Base-by-base conservation (phyloP, 2,797 vertebrate genomes). In the Bovichtus diacanthus region DNA sequence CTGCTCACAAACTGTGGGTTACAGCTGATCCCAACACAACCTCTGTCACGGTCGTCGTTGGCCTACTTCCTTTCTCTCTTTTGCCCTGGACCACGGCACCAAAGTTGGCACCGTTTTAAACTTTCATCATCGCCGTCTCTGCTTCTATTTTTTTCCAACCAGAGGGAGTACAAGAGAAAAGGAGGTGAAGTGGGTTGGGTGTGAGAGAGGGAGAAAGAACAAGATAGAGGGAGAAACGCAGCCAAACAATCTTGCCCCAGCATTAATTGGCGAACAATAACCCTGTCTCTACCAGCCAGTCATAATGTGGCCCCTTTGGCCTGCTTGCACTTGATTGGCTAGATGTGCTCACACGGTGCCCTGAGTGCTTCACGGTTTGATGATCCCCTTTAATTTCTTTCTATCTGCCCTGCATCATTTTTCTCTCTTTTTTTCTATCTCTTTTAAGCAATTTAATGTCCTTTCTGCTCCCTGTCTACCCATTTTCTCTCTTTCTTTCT, bases 251-350 rank as follows among this genome's bases (percentile, higher is more conserved):
- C 47, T 68, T 86, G 76, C 77, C 76, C 65, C 5, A 5, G 67
- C 70, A 78, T 88, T 92, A 92, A 94, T 85, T 92, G 84, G 85
- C 27, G n/a, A 88, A 91, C 81, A 89, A 87, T 84, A 87, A 72
- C 83, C 67, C 69, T 78, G 68, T 83, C 81, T 89, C 88, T 70
- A 90, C 85, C 89, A 91, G 90, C 86, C 87, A 78, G 74, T 77
- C 70, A 85, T 83, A 86, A 78, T 90, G 78, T 78, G 67, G 73
- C 81, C 92, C 88, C 83, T 81, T 83, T 78, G 81, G 86, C 83
- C 58, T 70, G 82, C 74, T 69, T 81, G 64, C 51, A 34, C 50
- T 62, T 84, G 87, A 92, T 90, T 88, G 88, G 86, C 90, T 92
- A 63, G 83, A 88, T 92, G 74, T 79, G 86, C 76, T 81, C 82